phyloP scores from a whole-genome alignment of 2,888 invertebrate genomes.

The Furcula furcula region DNA sequence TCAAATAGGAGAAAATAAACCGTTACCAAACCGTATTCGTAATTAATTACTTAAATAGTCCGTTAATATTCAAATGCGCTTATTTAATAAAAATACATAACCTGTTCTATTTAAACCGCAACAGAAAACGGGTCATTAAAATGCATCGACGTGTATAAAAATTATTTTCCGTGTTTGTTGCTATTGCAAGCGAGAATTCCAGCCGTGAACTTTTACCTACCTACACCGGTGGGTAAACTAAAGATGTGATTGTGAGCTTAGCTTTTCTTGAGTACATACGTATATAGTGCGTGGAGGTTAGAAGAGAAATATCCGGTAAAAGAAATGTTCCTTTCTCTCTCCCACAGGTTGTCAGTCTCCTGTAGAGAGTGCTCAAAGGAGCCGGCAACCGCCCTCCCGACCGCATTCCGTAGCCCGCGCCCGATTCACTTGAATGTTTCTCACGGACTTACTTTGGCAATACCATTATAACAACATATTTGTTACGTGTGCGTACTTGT shows the following conservation, averaged over 20 bases:
- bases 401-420: constrained; percentile 70
- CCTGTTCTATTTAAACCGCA: constrained; percentile 8
- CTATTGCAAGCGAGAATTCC: constrained; percentile 2
- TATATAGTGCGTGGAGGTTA: constrained; percentile 28
- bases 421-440: constrained; percentile 76
- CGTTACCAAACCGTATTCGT: constrained; percentile 3
- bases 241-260: constrained; percentile 5
- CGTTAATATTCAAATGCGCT: constrained; percentile 5
- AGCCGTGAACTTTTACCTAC: background rate
- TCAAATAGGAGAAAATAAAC: background rate
- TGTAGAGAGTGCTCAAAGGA: constrained; percentile 72
- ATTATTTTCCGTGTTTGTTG: constrained; percentile 14
- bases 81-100: constrained; percentile 6
- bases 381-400: constrained; percentile 76
- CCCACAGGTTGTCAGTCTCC: constrained; percentile 66
- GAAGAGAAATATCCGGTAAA: constrained; percentile 51
- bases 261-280: constrained; percentile 19
- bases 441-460: constrained; percentile 80
- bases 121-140: constrained; percentile 3
- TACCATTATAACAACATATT: constrained; percentile 52
- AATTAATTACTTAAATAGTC: constrained; percentile 9
- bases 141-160: constrained; percentile 2
- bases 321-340: constrained; percentile 66
- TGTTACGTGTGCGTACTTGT: constrained; percentile 31
- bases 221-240: background rate